Base-by-base conservation (phyloP, 2,113 vertebrate genomes). In the Megaleporinus macrocephalus region DNA sequence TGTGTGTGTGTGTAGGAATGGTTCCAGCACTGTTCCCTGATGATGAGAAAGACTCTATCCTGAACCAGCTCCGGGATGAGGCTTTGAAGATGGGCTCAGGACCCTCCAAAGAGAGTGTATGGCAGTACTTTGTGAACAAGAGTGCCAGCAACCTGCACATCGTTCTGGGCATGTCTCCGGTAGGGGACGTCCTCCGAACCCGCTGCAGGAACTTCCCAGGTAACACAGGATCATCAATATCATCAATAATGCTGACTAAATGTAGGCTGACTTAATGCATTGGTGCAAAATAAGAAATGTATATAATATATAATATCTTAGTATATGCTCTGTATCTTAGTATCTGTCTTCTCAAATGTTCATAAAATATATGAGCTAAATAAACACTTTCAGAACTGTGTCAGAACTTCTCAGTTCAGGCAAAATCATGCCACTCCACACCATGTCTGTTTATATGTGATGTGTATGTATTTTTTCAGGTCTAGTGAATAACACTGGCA, bases 201-300 rank as follows among this genome's bases (percentile, higher is more conserved):
- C 95, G 97, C 83, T 99, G 98, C 91, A 94, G 97, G 69, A 98
- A 99, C 87, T 99, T 99, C 78, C 98, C 97, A 95, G 98, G 97
- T 99, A 49, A 63, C 62, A 36, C 33, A 36, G 33, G 33, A 36
- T 3, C 3, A 6, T 4, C 33, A 36, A 6, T 6, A 36, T 3
- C 33, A 36, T 36, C 6, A 36, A 36, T 4, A 36, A 36, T 36
- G 33, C 33, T 36, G 33, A 36, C 33, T 36, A 36, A 36, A 36
- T 36, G 33, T 36, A 6, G 3, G 33, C 6, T 36, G 3, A 36
- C 6, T 36, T 6, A n/a, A n/a, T 36, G 33, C 3, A 36, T 36
- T 3, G 6, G 33, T 36, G 33, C 6, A 36, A 6, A 36, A 6
- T 36, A 4, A 36, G 33, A 4, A 36, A 36, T 36, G 33, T 36